Conservation (phyloP, 2,797 vertebrate genomes). For the Melopsittacus undulatus region DNA sequence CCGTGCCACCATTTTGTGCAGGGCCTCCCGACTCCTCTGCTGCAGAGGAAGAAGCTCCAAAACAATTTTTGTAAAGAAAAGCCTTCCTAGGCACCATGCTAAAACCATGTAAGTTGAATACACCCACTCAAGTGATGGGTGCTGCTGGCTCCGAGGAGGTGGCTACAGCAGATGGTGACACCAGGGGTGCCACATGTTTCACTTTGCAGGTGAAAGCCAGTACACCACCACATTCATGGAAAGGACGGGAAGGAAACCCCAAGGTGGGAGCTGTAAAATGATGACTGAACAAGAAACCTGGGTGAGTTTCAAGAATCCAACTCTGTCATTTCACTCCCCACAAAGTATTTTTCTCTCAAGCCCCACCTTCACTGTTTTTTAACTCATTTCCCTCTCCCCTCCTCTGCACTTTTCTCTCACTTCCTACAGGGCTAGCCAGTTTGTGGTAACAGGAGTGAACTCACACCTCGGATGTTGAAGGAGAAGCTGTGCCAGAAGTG, state of each 20-base stretch:
- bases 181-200: not conserved
- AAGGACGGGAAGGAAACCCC: not conserved
- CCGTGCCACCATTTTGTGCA: rapidly evolving
- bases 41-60: not conserved
- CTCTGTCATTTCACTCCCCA: constrained; percentile 59
- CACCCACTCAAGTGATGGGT: not conserved
- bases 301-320: not conserved
- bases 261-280: not conserved
- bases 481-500: not conserved
- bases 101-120: not conserved
- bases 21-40: not conserved
- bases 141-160: not conserved
- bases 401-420: constrained; percentile 9
- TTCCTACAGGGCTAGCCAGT: constrained; percentile 8
- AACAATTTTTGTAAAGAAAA: not conserved
- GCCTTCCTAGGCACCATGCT: not conserved
- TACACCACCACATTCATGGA: not conserved
- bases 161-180: not conserved
- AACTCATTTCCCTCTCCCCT: not conserved
- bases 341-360: constrained; percentile 14
- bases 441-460: not conserved
- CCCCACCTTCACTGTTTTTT: constrained; percentile 38
- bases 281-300: constrained; percentile 50
- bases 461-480: not conserved
- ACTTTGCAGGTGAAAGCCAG: not conserved